Evolutionary conservation across 2,113 vertebrate species (phyloP).

Genomic region (Mormoops blainvillei): DNA sequence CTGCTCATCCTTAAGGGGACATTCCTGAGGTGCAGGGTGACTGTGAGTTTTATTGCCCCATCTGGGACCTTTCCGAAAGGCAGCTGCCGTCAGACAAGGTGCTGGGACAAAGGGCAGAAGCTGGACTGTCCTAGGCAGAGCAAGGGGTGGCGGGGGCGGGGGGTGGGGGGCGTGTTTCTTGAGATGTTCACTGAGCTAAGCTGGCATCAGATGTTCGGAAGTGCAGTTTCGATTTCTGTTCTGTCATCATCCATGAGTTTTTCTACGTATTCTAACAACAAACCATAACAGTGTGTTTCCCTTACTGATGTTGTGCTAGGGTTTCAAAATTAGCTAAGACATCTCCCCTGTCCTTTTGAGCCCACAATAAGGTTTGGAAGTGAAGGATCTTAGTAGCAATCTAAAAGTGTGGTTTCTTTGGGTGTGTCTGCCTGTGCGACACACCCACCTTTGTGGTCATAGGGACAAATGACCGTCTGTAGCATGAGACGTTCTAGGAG

Average conservation of each 20-base stretch:
- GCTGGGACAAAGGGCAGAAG: no score
- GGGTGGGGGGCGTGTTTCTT: background rate
- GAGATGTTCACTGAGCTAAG: background rate
- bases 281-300: background rate
- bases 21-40: background rate
- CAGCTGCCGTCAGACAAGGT: background rate
- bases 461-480: background rate
- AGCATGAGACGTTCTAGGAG: background rate
- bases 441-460: background rate
- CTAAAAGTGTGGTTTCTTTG: background rate
- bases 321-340: background rate
- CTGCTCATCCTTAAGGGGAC: background rate
- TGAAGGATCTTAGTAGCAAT: background rate
- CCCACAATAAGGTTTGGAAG: background rate
- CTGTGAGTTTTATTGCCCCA: background rate
- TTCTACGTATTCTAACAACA: background rate
- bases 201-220: background rate
- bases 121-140: background rate
- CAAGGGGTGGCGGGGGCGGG: background rate
- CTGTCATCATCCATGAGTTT: background rate
- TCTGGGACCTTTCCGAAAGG: background rate
- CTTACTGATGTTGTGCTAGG: background rate
- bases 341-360: background rate
- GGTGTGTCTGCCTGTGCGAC: background rate
- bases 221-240: background rate